Percentiles rank a stretch among this genome's conserved stretches.
phyloP scores from a whole-genome alignment of 1,140 invertebrate species.

The Teleogryllus occipitalis region DNA sequence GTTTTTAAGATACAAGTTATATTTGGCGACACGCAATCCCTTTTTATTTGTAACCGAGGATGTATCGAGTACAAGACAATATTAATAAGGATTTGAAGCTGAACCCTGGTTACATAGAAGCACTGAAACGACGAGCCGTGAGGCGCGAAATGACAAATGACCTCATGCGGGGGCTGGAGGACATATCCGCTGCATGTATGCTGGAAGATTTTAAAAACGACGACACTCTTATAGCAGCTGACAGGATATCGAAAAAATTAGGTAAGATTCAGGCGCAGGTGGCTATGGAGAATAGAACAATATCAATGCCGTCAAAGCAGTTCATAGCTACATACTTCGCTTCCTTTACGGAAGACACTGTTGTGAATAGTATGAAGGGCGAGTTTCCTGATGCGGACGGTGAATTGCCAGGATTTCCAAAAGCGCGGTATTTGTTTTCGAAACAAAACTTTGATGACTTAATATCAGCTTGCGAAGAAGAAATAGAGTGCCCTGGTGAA shows the following conservation, averaged over 20 bases:
- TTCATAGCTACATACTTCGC: conserved; percentile 78
- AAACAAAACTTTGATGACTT: conserved; percentile 67
- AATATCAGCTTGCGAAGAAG: conserved; percentile 68
- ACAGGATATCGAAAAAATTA: conserved; percentile 72
- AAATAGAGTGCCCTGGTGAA: conserved; percentile 52
- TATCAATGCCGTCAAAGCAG: conserved; percentile 69
- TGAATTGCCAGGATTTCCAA: conserved; percentile 44
- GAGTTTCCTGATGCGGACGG: conserved; percentile 30
- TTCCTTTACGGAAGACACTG: conserved; percentile 77
- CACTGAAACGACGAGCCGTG: conserved; percentile 71
- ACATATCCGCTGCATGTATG: conserved; percentile 88
- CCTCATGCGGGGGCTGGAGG: conserved; percentile 72
- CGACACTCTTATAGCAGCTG: conserved; percentile 68
- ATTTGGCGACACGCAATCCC: conserved; percentile 87
- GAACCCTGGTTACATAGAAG: conserved; percentile 84
- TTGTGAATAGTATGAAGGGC: conserved; percentile 37
- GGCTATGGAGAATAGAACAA: conserved; percentile 55
- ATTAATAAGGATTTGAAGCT: conserved; percentile 76
- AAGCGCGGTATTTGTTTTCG: conserved; percentile 56
- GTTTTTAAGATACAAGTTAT: conserved; percentile 62
- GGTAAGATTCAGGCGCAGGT: conserved; percentile 62
- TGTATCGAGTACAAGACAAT: conserved; percentile 81
- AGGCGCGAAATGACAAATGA: conserved; percentile 72
- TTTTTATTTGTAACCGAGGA: conserved; percentile 93
- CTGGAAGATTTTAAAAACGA: conserved; percentile 81